These are phyloP conservation scores for Chaetorhynchus papuensis DNA, from an alignment of 2,113 vertebrate genomes.

Conservation along the genomic window DNA sequence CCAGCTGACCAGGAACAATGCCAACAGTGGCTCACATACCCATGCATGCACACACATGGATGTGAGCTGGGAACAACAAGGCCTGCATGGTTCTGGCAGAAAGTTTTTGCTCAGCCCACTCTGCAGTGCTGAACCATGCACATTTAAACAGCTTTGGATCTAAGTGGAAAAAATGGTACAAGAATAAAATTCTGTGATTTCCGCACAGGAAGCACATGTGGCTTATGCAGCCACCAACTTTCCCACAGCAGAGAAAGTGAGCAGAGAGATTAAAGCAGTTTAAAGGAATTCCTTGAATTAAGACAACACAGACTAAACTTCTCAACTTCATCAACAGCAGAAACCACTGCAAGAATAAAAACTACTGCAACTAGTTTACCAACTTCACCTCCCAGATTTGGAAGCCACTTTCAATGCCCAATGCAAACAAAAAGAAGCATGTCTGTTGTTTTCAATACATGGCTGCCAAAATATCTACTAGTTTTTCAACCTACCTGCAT, in stretches of 20 bases:
- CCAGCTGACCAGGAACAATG: background rate
- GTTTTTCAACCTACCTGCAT: background rate
- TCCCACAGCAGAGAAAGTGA: background rate
- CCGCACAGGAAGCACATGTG: background rate
- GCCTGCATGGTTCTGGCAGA: background rate
- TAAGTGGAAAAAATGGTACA: background rate
- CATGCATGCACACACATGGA: fast-evolving
- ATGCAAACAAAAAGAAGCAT: background rate
- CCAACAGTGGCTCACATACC: fast-evolving
- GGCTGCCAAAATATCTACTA: background rate
- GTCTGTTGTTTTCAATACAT: background rate
- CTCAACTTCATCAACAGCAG: background rate
- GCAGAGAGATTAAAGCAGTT: background rate
- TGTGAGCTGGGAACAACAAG: background rate
- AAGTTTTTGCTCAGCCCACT: background rate
- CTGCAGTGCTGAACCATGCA: background rate
- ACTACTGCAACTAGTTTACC: background rate
- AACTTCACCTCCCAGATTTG: background rate
- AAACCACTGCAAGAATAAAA: background rate
- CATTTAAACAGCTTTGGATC: background rate
- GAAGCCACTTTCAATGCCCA: background rate
- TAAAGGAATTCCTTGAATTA: background rate
- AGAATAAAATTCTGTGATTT: background rate
- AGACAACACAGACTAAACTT: background rate
- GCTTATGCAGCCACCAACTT: background rate